phyloP scores from a whole-genome alignment of 1,140 invertebrate species.

The Mercenaria mercenaria region DNA sequence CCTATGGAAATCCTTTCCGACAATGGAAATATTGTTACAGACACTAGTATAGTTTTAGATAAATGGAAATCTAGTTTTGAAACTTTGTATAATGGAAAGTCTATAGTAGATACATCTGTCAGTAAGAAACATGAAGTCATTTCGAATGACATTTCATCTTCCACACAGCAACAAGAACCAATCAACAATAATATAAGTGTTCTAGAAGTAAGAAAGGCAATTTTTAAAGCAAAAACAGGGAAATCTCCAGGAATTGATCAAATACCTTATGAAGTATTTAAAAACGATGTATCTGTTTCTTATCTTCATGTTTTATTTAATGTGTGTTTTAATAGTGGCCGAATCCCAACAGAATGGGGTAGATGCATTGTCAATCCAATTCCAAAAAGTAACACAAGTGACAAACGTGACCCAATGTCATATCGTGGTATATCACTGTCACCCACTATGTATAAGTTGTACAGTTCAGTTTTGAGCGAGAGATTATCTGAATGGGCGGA shows the following conservation, averaged over 20 bases:
- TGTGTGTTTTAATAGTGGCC: background rate
- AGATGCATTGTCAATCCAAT: background rate
- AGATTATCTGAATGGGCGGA: too few species aligned
- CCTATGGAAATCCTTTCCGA: too few species aligned
- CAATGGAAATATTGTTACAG: too few species aligned
- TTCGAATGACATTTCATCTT: background rate
- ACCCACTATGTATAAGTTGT: too few species aligned
- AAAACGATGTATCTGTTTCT: background rate
- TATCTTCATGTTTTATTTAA: background rate
- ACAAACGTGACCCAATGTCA: too few species aligned
- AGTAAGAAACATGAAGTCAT: background rate
- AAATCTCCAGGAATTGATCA: background rate
- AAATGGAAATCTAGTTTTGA: background rate
- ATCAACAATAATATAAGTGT: background rate
- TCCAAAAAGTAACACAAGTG: too few species aligned
- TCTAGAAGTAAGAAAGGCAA: background rate
- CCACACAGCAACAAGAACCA: background rate
- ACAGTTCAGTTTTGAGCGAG: too few species aligned
- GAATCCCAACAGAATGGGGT: background rate
- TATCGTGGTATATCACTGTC: too few species aligned
- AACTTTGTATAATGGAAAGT: background rate
- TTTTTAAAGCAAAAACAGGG: background rate
- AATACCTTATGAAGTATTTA: background rate
- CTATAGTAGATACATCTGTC: background rate
- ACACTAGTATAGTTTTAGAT: background rate